Percentiles rank a stretch among this genome's conserved stretches.
phyloP scores from a whole-genome alignment of 2,888 invertebrate genomes.

The Catocala sponsa region DNA sequence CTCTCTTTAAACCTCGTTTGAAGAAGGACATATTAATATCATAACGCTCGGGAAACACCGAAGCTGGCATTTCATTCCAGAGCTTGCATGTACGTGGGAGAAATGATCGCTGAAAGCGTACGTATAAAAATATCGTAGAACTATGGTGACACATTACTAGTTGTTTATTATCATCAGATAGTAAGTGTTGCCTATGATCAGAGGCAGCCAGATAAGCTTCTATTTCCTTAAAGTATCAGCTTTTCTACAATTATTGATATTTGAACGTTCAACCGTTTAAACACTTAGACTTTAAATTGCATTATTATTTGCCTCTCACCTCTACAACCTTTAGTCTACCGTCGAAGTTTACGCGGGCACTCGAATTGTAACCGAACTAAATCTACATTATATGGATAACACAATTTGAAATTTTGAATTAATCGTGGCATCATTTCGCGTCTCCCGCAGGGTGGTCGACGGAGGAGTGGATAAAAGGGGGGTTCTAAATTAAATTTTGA shows the following conservation, averaged over 20 bases:
- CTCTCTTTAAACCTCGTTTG: no score
- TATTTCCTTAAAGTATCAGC: not conserved
- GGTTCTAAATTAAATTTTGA: constrained; percentile 68
- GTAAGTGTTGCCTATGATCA: no score
- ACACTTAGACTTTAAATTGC: not conserved
- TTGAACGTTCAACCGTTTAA: not conserved
- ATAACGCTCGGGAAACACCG: no score
- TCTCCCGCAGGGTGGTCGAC: constrained; percentile 22
- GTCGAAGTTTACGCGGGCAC: constrained; percentile 9
- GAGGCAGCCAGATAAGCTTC: no score
- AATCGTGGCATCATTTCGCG: constrained; percentile 55
- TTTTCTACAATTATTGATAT: not conserved
- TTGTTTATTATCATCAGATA: no score
- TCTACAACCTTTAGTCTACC: not conserved
- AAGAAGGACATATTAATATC: no score
- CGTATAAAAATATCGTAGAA: no score
- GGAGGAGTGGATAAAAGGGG: constrained; percentile 23
- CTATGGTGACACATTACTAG: no score
- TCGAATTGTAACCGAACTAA: constrained; percentile 31
- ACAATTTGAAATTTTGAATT: constrained; percentile 66
- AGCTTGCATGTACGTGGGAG: no score
- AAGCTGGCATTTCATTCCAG: no score
- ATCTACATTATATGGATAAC: constrained; percentile 54
- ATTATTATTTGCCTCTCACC: constrained; percentile 1
- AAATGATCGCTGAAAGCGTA: no score